Conservation (phyloP, 37 sponge, comb jelly and placozoan species). For the Chondrilla cf. caribensis region DNA sequence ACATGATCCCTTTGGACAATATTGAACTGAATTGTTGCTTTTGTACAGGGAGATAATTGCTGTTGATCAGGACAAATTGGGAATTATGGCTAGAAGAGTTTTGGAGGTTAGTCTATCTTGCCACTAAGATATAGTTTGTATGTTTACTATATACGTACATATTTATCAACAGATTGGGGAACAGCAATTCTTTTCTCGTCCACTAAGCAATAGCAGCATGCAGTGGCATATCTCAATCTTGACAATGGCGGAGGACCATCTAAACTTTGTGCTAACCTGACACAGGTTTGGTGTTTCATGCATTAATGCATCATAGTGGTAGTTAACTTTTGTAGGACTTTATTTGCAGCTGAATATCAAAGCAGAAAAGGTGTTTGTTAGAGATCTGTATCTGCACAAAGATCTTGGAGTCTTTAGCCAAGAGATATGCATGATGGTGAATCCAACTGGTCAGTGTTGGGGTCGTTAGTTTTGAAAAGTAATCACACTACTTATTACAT, state of each 20-base stretch:
- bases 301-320: not conserved
- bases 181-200: constrained; percentile 34
- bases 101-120: not conserved
- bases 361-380: constrained; percentile 17
- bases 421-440: constrained; percentile 43
- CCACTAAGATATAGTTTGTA: not conserved
- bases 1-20: too few relatives aligned
- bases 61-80: constrained; percentile 82
- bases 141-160: not conserved
- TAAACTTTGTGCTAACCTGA: constrained; percentile 48
- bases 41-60: constrained; percentile 73
- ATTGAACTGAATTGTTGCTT: too few relatives aligned
- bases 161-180: not conserved
- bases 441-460: too few relatives aligned
- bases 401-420: constrained; percentile 60
- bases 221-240: constrained; percentile 62
- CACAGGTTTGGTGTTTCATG: constrained; percentile 31
- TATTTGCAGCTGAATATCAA: constrained; percentile 30
- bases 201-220: constrained; percentile 31
- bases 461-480: too few relatives aligned
- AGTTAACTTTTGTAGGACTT: not conserved
- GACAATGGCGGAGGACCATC: constrained; percentile 23
- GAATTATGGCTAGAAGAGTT: constrained; percentile 66
- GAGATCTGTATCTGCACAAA: constrained; percentile 64
- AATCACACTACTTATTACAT: too few relatives aligned